These are phyloP conservation scores for Polyploca ridens DNA, from an alignment of 2,888 invertebrate species.

Conservation along the genomic window DNA sequence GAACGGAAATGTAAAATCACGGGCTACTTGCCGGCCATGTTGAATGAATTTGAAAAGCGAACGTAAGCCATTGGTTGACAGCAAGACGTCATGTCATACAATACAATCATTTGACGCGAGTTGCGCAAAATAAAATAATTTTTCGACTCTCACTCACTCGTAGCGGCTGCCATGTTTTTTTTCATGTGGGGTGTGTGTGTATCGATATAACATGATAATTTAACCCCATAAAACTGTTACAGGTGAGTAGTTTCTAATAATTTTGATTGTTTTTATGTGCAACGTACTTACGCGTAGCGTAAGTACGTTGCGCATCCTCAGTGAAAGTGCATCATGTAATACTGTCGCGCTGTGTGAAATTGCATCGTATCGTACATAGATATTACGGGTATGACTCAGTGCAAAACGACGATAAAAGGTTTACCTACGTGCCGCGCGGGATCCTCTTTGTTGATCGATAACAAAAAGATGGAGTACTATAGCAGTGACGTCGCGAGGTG, in stretches of 20 bases:
- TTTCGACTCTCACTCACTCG: conserved; percentile 72
- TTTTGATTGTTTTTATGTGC: conserved; percentile 50
- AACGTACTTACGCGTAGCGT: too few species aligned
- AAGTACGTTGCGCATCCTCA: conserved; percentile 66
- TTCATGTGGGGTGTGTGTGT: conserved; percentile 88
- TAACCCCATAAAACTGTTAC: conserved; percentile 75
- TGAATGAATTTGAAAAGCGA: conserved; percentile 62
- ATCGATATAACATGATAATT: conserved; percentile 77
- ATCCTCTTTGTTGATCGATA: conserved; percentile 50
- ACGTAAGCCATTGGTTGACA: conserved; percentile 67
- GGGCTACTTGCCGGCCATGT: conserved; percentile 66
- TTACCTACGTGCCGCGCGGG: conserved; percentile 33
- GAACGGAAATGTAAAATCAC: conserved; percentile 48
- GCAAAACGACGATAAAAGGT: conserved; percentile 50
- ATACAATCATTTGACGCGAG: conserved; percentile 73
- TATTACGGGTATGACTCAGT: conserved; percentile 63
- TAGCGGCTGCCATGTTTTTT: conserved; percentile 90
- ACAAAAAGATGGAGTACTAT: conserved; percentile 28
- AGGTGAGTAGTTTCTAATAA: conserved; percentile 67
- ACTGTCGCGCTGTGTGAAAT: conserved; percentile 81
- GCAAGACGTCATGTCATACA: conserved; percentile 75
- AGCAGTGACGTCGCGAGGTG: conserved; percentile 41
- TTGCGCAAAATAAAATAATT: conserved; percentile 79
- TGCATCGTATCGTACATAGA: conserved; percentile 69
- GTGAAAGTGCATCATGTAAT: conserved; percentile 85